phyloP scores from a whole-genome alignment of 2,113 vertebrate species.

The Galemys pyrenaicus region DNA sequence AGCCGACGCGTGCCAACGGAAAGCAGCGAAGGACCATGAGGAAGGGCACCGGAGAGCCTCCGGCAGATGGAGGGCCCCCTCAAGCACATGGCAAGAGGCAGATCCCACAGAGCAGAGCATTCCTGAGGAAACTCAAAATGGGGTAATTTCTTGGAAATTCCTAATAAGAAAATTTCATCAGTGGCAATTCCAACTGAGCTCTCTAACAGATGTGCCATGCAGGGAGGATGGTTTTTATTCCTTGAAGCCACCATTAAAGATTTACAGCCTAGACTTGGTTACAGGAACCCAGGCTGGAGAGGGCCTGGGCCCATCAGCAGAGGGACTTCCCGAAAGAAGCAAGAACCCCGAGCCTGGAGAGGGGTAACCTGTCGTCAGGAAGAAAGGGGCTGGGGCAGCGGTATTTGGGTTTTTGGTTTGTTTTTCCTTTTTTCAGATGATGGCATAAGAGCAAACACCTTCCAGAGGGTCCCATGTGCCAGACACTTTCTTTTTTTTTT shows the following conservation, averaged over 20 bases:
- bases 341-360: background rate
- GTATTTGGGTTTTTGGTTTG: background rate
- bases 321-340: background rate
- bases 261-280: background rate
- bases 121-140: background rate
- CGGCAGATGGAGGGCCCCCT: background rate
- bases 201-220: background rate
- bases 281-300: background rate
- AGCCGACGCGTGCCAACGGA: background rate
- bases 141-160: background rate
- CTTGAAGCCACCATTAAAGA: background rate
- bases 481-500: too few species aligned
- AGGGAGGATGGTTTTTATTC: background rate
- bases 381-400: background rate
- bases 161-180: background rate
- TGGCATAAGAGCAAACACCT: background rate
- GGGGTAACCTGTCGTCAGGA: background rate
- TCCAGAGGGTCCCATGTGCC: background rate
- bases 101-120: background rate
- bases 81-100: background rate
- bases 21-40: background rate
- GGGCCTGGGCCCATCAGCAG: background rate
- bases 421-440: background rate
- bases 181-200: background rate
- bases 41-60: too few species aligned